Conservation (phyloP, 2,113 vertebrate genomes). For the Synodontis membranacea region DNA sequence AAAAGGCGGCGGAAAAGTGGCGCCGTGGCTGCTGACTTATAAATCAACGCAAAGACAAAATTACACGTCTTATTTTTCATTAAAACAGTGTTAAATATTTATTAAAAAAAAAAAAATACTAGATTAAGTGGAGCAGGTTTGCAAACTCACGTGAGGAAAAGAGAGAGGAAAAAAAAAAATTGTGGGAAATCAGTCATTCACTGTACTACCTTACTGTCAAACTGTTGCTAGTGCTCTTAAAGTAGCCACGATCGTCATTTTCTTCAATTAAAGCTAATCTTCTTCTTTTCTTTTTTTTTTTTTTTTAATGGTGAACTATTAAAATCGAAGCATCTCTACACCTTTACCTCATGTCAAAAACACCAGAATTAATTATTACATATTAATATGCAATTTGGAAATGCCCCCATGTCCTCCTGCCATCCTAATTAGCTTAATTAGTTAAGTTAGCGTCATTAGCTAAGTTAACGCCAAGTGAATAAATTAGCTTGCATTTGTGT, state of each 20-base stretch:
- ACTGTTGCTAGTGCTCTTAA: not conserved
- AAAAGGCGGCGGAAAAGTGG: not conserved
- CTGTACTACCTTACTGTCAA: no score
- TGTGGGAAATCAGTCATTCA: conserved; percentile 4
- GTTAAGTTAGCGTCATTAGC: not conserved
- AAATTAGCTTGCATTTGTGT: not conserved
- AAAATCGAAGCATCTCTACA: not conserved
- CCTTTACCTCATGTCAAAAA: not conserved
- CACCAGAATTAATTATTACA: not conserved
- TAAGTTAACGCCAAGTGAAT: not conserved
- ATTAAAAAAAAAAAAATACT: not conserved
- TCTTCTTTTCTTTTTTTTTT: not conserved
- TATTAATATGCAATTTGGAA: not conserved
- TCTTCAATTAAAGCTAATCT: not conserved
- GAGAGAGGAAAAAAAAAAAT: not conserved
- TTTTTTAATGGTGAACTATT: not conserved
- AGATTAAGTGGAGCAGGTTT: conserved; percentile 5
- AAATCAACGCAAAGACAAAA: conserved; percentile 29
- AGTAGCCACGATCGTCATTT: not conserved
- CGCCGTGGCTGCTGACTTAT: not conserved
- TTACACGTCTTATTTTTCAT: conserved; percentile 17
- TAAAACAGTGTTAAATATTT: conserved; percentile 30
- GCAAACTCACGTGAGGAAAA: not conserved
- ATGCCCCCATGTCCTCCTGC: not conserved
- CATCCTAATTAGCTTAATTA: not conserved